Conservation (phyloP, 1,140 invertebrate species). For the Zaprionus kolodkinae region DNA sequence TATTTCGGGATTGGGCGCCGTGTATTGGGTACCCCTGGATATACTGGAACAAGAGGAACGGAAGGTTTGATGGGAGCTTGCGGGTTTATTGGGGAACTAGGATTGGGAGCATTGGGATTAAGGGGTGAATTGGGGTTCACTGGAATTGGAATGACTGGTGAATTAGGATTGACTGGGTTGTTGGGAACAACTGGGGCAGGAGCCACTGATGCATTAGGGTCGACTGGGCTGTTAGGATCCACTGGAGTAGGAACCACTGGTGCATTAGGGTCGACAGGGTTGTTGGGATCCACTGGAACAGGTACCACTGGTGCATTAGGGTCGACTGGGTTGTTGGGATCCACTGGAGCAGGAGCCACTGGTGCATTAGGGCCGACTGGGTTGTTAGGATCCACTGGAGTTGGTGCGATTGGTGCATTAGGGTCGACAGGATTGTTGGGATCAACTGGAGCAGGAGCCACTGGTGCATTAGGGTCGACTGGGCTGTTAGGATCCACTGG, state of each 20-base stretch:
- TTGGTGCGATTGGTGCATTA: background rate
- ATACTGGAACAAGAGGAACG: background rate
- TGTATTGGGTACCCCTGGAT: constrained; percentile 16
- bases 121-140: constrained; percentile 17
- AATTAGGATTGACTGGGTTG: background rate
- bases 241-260: background rate
- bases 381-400: background rate
- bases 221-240: background rate
- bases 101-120: constrained; percentile 11
- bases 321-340: background rate
- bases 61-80: constrained; percentile 16
- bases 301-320: background rate
- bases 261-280: background rate
- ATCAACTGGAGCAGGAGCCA: background rate
- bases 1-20: constrained; percentile 24
- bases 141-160: constrained; percentile 5
- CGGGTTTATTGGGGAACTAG: constrained; percentile 12
- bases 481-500: background rate
- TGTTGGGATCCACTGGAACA: background rate
- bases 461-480: background rate
- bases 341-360: background rate
- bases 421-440: background rate
- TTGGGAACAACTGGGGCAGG: background rate
- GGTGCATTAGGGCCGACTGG: background rate
- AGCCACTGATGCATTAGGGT: background rate